Percentiles rank a stretch among this genome's conserved stretches.
Conservation (phyloP, 2,797 vertebrate species). For the Arnoldichthys spilopterus region DNA sequence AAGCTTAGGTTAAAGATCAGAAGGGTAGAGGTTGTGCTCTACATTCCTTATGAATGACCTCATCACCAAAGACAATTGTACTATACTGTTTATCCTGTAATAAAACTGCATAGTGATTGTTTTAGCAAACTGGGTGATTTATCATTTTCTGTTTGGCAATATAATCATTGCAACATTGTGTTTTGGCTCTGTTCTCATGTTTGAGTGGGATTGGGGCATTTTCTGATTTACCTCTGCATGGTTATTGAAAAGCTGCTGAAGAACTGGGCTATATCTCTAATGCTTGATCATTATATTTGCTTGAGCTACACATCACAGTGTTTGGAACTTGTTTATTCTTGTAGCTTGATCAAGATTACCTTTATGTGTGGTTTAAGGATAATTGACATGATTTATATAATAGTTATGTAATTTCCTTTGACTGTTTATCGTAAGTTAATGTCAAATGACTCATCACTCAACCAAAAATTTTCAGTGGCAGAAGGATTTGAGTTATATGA, state of each 20-base stretch:
- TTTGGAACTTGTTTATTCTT: background rate
- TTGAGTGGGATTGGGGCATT: background rate
- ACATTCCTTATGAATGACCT: background rate
- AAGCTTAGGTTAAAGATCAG: constrained; percentile 4
- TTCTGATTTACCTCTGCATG: background rate
- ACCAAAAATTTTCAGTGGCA: background rate
- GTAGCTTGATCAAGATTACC: background rate
- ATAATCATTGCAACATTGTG: background rate
- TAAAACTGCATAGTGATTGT: background rate
- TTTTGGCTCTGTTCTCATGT: background rate
- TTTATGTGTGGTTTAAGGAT: background rate
- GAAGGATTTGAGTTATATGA: background rate
- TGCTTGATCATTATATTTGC: background rate
- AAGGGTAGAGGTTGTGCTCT: background rate
- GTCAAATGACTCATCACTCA: background rate
- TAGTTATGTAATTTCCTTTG: background rate
- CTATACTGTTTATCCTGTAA: background rate
- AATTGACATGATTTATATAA: background rate
- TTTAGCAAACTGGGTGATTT: background rate
- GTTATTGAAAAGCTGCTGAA: background rate
- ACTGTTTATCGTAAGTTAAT: background rate
- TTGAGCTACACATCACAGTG: background rate
- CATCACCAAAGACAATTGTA: background rate
- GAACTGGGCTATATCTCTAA: background rate
- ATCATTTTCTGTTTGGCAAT: background rate